Evolutionary conservation across 1,140 invertebrate genomes (phyloP).

Genomic region (Anagrus nilaparvatae): DNA sequence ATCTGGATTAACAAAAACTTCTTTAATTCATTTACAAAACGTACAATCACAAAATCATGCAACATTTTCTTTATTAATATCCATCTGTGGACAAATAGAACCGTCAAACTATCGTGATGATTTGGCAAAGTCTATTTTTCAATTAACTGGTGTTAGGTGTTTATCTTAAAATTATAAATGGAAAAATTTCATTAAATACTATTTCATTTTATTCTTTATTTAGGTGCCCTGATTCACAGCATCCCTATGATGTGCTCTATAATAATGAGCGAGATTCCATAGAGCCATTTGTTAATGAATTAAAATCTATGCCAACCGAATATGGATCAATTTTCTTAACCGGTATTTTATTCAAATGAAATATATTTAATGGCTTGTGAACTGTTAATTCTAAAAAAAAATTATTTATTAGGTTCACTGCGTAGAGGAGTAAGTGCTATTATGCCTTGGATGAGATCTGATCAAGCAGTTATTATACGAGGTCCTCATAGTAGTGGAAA

Average conservation of each 20-base stretch:
- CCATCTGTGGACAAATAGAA: conserved; percentile 30
- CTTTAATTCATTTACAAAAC: conserved; percentile 24
- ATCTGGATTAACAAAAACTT: conserved; percentile 23
- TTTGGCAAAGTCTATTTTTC: conserved; percentile 30
- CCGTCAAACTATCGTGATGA: conserved; percentile 22
- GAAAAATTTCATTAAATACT: conserved; percentile 1
- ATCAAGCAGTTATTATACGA: conserved; percentile 30
- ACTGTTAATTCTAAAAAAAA: conserved; percentile 1
- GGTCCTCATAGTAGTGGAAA: conserved; percentile 34
- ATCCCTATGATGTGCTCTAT: conserved; percentile 31
- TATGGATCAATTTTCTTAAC: conserved; percentile 27
- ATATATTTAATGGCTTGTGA: background rate
- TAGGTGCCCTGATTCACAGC: conserved; percentile 36
- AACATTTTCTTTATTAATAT: conserved; percentile 24
- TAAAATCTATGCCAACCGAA: conserved; percentile 22
- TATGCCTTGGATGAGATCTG: conserved; percentile 31
- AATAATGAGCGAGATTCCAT: conserved; percentile 30
- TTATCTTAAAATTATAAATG: background rate
- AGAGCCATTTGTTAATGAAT: conserved; percentile 23
- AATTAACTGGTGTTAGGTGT: conserved; percentile 31
- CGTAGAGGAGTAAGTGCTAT: conserved; percentile 27
- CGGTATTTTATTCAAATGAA: conserved; percentile 20
- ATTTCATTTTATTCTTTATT: conserved; percentile 4
- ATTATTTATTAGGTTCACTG: conserved; percentile 21
- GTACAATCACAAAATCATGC: conserved; percentile 20